A percentile compares a stretch with the other conserved stretches of the same genome.
Conservation (phyloP, 2,113 vertebrate genomes). For the Ammodytes dubius region DNA sequence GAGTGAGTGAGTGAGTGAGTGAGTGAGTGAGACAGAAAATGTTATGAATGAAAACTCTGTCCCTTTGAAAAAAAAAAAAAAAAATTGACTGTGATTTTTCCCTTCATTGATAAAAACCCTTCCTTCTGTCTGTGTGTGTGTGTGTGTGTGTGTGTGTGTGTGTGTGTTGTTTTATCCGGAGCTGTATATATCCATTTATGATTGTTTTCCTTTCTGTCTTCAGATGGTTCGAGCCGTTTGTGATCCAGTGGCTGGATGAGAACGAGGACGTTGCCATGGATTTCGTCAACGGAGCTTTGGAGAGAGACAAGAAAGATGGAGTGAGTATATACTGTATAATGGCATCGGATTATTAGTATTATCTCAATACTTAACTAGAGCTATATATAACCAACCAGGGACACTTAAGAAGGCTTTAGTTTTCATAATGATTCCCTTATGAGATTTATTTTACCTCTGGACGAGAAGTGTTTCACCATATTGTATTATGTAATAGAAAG, state of each 20-base stretch:
- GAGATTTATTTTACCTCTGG: slow-evolving; percentile 19
- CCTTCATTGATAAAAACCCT: too few species aligned
- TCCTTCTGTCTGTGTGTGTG: too few species aligned
- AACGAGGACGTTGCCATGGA: slow-evolving; percentile 98
- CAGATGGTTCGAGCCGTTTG: slow-evolving; percentile 99
- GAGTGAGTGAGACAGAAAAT: too few species aligned
- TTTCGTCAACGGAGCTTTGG: slow-evolving; percentile 95
- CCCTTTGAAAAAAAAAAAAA: too few species aligned
- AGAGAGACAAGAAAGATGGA: slow-evolving; percentile 97
- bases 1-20: too few species aligned
- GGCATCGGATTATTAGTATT: slow-evolving; percentile 35
- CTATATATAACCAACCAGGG: slow-evolving; percentile 22
- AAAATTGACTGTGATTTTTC: too few species aligned
- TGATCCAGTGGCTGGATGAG: slow-evolving; percentile 98
- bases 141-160: too few species aligned
- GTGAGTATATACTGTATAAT: slow-evolving; percentile 82
- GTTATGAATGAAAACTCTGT: too few species aligned
- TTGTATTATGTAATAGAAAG: too few species aligned
- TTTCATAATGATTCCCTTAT: slow-evolving; percentile 3
- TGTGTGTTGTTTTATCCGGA: too few species aligned
- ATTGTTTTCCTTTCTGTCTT: slow-evolving; percentile 21
- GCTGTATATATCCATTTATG: too few species aligned
- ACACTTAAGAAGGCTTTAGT: slow-evolving; percentile 24
- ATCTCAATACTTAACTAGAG: slow-evolving; percentile 15
- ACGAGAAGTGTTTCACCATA: too few species aligned